Base-by-base conservation (phyloP, 2,113 vertebrate genomes). In the Ceratotherium simum region DNA sequence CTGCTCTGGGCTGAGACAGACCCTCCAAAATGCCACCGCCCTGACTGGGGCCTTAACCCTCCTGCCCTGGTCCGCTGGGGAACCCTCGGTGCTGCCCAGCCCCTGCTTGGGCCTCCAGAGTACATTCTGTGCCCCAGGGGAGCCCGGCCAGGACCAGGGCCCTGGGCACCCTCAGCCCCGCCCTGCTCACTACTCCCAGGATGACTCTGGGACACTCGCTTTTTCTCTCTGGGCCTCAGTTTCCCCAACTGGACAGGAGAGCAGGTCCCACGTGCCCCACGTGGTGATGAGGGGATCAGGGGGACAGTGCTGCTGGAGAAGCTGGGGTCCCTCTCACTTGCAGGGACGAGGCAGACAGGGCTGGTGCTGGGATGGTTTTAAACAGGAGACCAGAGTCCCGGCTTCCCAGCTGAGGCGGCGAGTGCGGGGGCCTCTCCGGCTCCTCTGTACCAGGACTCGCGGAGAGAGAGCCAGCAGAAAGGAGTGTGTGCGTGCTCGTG, bases 1-100 rank as follows among this genome's bases (percentile, higher is more conserved):
- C 69, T 83, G 7, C 3, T 95, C 94, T 82, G 39, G 75, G 75
- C 89, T 96, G 42, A 58, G 82, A 62, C 65, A 25, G 33, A 60
- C 80, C 23, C 75, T 80, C 73, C 48, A 12, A 82, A 79, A 75
- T 23, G 89, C 51, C 36, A 42, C 56, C 18, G 56, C 67, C 9
- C 46, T 69, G 21, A 23, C 4, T 48, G 64, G 72, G 85, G 48
- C 58, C 56, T 54, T 60, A 48, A 46, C 51, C 48, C 39, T 2
- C 42, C 21, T 33, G 65, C 48, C 9, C 5, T 10, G 20, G 42
- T 14, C 21, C 14, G 10, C 25, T 18, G 56, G 25, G 9, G n/a
- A 14, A 6, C 31, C 17, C 8, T 29, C 5, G 1, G 36, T 16
- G 51, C 51, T 8, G 2, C 36, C 36, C 10, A 6, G 64, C 2